Conservation (phyloP, 2,797 vertebrate species). For the Falco concolor region DNA sequence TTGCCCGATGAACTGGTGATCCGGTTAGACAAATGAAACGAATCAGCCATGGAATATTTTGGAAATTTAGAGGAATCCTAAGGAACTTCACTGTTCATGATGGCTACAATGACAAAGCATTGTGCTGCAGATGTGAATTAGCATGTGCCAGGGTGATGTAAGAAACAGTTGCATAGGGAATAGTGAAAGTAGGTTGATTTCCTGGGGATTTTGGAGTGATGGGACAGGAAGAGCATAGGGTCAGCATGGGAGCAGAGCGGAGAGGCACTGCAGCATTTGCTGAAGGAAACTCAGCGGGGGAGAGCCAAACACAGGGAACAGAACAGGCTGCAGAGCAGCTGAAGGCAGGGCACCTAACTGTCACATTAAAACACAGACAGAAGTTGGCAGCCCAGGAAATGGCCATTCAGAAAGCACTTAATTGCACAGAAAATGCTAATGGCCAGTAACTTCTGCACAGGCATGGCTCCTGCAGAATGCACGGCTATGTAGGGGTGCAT, state of each 20-base stretch:
- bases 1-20: neutral
- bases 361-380: neutral
- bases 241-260: neutral
- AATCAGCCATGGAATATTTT: neutral
- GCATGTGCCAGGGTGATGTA: neutral
- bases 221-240: neutral
- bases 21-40: neutral
- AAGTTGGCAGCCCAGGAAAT: neutral
- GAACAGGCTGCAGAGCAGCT: neutral
- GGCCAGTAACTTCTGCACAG: neutral
- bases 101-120: neutral
- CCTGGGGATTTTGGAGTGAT: neutral
- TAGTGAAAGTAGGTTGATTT: neutral
- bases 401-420: neutral
- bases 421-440: neutral
- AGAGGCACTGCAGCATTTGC: neutral
- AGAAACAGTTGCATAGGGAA: rapidly evolving
- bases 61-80: neutral
- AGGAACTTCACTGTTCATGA: neutral
- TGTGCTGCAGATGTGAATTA: neutral
- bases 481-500: neutral
- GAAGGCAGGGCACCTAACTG: neutral
- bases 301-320: neutral
- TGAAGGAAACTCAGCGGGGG: neutral
- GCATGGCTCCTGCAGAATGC: neutral